Evolutionary conservation across 1,140 invertebrate genomes (phyloP), one percentile per base, ranked within the genome.

Genomic region (Lerema accius): DNA sequence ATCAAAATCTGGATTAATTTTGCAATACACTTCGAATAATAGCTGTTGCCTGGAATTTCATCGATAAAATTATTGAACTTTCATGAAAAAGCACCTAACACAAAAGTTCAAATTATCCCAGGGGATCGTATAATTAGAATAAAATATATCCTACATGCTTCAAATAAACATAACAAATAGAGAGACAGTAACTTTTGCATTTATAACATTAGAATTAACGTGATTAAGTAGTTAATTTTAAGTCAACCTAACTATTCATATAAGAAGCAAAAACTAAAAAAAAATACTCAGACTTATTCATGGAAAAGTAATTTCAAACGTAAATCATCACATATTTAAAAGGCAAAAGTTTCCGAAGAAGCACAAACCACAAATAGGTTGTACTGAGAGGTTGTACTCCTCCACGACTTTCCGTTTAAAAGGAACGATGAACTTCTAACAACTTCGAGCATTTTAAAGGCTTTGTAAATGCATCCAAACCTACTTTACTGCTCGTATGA

Each of bases 381-480:
- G 13, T 26, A 32, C 23, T 14, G n/a, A 49, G 26, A 49, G 7
- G 19, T 11, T 26, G 28, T 23, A 23, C 28, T 11, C 35, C 4
- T 37, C 11, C n/a, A 37, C 46, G 23, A 49, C 26, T 46, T 46
- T 32, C 46, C 19, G 0, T 46, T 49, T 32, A 14, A 32, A 49
- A 49, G 46, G 26, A 28, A 28, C 46, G 46, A 49, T 49, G 45
- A 49, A 49, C 23, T 49, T 49, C 26, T 49, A 32, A 32, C 46
- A 49, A 49, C 11, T 49, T 49, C 46, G 46, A 49, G 35, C 16
- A 40, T 37, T 40, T 51, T 51, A 51, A 51, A 51, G 49, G 49
- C 49, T 51, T 51, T 51, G 49, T 51, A 51, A 39, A n/a, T 19
- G 49, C 49, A 39, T 51, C 32, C 35, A 39, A 51, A 51, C 35